These are phyloP conservation scores for Nomada hirtipes DNA, from an alignment of 2,888 invertebrate species.

Conservation along the genomic window DNA sequence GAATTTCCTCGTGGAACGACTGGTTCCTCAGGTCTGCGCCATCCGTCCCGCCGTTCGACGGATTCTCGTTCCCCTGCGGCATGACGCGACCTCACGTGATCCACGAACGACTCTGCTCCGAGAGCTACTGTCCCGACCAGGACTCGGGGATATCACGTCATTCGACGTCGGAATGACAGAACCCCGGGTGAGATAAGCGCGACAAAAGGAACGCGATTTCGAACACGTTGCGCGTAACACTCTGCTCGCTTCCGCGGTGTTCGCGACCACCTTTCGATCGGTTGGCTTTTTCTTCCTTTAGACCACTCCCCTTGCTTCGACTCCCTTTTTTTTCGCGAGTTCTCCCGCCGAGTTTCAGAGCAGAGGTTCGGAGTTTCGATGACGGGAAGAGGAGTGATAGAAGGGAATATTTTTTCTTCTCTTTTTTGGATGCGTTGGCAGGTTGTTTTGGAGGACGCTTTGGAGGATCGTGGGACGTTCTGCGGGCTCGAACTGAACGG, in stretches of 20 bases:
- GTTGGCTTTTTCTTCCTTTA: slow-evolving; percentile 9
- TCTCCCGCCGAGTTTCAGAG: not conserved
- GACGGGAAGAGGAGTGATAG: too few relatives aligned
- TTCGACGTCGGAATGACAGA: slow-evolving; percentile 4
- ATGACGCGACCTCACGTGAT: slow-evolving; percentile 48
- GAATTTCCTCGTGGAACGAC: not conserved
- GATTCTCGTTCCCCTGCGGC: slow-evolving; percentile 58
- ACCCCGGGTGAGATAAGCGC: slow-evolving; percentile 27
- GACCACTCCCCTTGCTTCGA: not conserved
- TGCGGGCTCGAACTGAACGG: too few relatives aligned
- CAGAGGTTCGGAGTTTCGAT: too few relatives aligned
- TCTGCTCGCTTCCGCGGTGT: not conserved
- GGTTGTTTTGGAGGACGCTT: too few relatives aligned
- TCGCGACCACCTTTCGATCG: slow-evolving; percentile 16
- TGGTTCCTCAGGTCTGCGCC: slow-evolving; percentile 15
- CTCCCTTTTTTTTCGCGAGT: not conserved
- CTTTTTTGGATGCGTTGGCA: too few relatives aligned
- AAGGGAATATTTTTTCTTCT: too few relatives aligned
- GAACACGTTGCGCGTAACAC: not conserved
- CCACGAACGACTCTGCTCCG: slow-evolving; percentile 25
- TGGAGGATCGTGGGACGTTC: too few relatives aligned
- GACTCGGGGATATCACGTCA: slow-evolving; percentile 2
- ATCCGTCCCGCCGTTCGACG: slow-evolving; percentile 24
- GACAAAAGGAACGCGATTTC: not conserved
- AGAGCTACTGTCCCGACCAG: not conserved